Conservation (phyloP, 2,113 vertebrate species). For the Centropus unirufus region DNA sequence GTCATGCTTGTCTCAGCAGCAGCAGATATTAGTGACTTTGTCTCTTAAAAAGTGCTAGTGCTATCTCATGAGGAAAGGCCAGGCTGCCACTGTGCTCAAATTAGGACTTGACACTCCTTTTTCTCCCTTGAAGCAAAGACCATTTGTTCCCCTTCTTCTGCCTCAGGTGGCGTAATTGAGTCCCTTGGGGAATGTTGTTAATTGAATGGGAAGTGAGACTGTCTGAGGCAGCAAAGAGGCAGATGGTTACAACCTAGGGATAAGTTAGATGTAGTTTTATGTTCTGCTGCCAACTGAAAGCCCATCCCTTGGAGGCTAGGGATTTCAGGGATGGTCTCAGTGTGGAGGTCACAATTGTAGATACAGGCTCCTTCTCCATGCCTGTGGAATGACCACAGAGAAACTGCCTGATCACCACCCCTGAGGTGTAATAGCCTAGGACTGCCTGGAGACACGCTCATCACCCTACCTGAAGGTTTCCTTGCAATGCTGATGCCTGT, state of each 20-base stretch:
- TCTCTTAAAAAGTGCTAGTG: background rate
- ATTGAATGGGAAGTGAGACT: slow-evolving; percentile 26
- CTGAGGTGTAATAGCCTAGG: background rate
- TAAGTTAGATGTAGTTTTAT: background rate
- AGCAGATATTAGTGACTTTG: background rate
- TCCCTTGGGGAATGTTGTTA: background rate
- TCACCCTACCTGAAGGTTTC: background rate
- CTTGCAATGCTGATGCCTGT: background rate
- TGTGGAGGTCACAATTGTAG: background rate
- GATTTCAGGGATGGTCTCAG: background rate
- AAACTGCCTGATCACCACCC: background rate
- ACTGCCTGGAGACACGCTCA: background rate
- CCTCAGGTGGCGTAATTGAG: slow-evolving; percentile 7
- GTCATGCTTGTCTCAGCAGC: background rate
- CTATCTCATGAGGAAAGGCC: background rate
- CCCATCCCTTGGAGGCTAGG: background rate
- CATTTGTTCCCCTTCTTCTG: slow-evolving; percentile 5
- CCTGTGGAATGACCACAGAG: background rate
- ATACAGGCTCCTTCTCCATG: background rate
- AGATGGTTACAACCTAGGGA: background rate
- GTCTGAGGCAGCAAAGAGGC: slow-evolving; percentile 3
- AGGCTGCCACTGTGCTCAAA: background rate
- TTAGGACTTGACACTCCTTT: background rate
- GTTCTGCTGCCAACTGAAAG: slow-evolving; percentile 7
- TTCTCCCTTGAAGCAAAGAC: background rate